Evolutionary conservation across 2,888 invertebrate genomes (phyloP).

Genomic region (Tiphia femorata): DNA sequence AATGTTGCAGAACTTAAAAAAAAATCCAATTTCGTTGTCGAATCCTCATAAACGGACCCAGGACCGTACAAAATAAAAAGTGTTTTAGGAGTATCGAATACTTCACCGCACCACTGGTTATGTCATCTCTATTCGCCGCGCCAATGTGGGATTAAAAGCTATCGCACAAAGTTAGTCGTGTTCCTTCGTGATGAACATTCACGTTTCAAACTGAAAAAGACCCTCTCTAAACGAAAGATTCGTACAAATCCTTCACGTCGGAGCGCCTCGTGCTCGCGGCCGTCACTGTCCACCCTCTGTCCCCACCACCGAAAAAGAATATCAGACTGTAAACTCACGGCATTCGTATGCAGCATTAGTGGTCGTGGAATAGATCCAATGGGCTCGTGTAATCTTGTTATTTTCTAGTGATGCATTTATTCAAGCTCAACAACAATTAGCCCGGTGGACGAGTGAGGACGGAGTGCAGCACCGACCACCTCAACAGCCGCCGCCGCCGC

Average conservation of each 20-base stretch:
- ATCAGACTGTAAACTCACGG: neutral
- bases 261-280: too few relatives aligned
- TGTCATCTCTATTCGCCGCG: too few relatives aligned
- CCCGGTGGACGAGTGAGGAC: conserved; percentile 95
- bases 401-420: conserved; percentile 97
- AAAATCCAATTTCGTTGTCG: too few relatives aligned
- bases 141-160: too few relatives aligned
- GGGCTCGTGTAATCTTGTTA: conserved; percentile 74
- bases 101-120: too few relatives aligned
- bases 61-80: too few relatives aligned
- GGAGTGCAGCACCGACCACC: conserved; percentile 62
- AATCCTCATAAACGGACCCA: too few relatives aligned
- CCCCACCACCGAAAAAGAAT: neutral
- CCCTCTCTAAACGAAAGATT: neutral
- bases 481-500: conserved; percentile 70
- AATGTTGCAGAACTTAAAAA: too few relatives aligned
- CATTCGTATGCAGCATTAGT: conserved; percentile 52
- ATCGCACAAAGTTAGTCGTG: too few relatives aligned
- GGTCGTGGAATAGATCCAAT: conserved; percentile 58
- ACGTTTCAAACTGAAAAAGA: neutral
- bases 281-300: too few relatives aligned
- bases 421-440: conserved; percentile 97
- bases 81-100: too few relatives aligned
- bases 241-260: too few relatives aligned
- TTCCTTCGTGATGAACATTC: neutral